Conservation (phyloP, 92 coral and sea anemone species). For the Metridium senile region DNA sequence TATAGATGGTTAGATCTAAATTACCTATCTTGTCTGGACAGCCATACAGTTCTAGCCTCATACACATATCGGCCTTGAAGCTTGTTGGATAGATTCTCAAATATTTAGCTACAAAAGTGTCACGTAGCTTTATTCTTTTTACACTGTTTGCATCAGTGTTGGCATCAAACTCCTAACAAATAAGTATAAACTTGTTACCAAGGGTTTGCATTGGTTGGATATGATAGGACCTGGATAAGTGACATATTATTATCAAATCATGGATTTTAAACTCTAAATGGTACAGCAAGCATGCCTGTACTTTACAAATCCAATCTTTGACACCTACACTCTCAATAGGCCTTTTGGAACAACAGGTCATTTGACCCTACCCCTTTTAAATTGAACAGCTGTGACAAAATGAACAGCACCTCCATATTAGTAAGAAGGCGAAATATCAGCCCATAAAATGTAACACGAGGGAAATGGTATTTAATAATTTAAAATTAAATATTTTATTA, state of each 20-base stretch:
- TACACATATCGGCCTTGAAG: constrained; percentile 43
- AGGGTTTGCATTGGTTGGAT: background rate
- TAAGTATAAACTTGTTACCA: background rate
- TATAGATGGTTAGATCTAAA: too few relatives aligned
- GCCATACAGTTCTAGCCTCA: constrained; percentile 69
- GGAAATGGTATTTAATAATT: too few relatives aligned
- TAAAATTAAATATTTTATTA: too few relatives aligned
- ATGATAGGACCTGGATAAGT: background rate
- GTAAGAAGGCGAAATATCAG: too few relatives aligned
- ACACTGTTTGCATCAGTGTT: constrained; percentile 38
- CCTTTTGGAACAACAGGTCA: too few relatives aligned
- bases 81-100: constrained; percentile 53
- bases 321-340: too few relatives aligned
- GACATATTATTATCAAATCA: background rate
- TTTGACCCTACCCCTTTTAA: too few relatives aligned
- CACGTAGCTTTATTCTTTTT: constrained; percentile 37
- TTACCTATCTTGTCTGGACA: constrained; percentile 55
- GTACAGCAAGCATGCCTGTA: background rate
- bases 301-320: too few relatives aligned
- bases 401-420: too few relatives aligned
- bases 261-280: background rate
- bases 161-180: constrained; percentile 41
- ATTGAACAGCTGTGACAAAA: too few relatives aligned
- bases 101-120: constrained; percentile 57
- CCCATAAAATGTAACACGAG: too few relatives aligned